Evolutionary conservation across 2,113 vertebrate genomes (phyloP).

Genomic region (Engystomops pustulosus): DNA sequence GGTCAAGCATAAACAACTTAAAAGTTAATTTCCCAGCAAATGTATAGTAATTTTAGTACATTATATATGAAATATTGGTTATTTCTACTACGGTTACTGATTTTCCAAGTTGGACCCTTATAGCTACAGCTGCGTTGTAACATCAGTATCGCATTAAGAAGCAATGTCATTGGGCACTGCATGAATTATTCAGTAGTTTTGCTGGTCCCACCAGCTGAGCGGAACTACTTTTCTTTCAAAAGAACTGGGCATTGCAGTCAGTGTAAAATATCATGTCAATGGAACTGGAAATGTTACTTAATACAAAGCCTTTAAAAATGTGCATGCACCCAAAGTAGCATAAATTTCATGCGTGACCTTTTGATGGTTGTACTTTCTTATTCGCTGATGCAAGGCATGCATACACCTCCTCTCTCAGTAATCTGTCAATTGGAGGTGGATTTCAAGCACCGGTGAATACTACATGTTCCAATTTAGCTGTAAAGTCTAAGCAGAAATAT

Average conservation of each 20-base stretch:
- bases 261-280: constrained; percentile 13
- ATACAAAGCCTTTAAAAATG: constrained; percentile 23
- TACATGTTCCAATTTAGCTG: neutral
- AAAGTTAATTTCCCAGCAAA: neutral
- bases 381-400: constrained; percentile 7
- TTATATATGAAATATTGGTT: neutral
- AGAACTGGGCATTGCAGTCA: neutral
- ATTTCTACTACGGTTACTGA: neutral
- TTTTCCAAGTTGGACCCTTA: neutral
- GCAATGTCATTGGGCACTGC: neutral
- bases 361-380: constrained; percentile 13
- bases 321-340: constrained; percentile 30
- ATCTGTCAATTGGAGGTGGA: constrained; percentile 17
- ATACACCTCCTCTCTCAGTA: constrained; percentile 5
- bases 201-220: neutral
- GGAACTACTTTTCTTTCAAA: neutral
- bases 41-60: neutral
- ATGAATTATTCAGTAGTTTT: constrained; percentile 7
- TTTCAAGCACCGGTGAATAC: constrained; percentile 21
- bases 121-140: no score
- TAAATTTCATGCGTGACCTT: constrained; percentile 25
- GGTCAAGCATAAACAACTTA: neutral
- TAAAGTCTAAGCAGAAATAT: constrained; percentile 1
- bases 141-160: neutral
- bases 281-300: constrained; percentile 28